Evolutionary conservation across 2,888 invertebrate genomes (phyloP).

Genomic region (Cheilosia impressa): DNA sequence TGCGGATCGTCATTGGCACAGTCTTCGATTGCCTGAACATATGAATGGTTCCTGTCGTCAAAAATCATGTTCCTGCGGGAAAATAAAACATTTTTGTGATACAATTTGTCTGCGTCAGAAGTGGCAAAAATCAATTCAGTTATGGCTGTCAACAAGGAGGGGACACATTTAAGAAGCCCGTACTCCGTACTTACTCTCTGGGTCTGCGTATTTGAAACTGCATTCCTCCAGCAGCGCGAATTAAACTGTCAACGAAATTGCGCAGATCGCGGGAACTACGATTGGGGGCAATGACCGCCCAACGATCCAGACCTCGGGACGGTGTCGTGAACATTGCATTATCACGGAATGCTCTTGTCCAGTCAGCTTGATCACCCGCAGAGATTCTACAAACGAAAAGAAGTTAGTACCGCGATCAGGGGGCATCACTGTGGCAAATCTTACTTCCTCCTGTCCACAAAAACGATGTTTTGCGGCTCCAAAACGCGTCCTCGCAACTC

Average conservation of each 20-base stretch:
- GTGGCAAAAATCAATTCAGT: too few species aligned
- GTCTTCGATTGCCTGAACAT: conserved; percentile 86
- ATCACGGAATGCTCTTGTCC: conserved; percentile 88
- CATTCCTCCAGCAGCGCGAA: conserved; percentile 84
- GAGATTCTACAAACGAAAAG: conserved; percentile 75
- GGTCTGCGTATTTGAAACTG: conserved; percentile 83
- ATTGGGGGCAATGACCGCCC: conserved; percentile 82
- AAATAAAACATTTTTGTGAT: not conserved
- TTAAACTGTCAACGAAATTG: conserved; percentile 80
- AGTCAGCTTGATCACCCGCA: conserved; percentile 88
- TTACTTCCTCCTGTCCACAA: conserved; percentile 82
- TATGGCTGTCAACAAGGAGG: too few species aligned
- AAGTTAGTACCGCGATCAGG: not conserved
- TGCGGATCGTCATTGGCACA: conserved; percentile 86
- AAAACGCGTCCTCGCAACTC: conserved; percentile 88
- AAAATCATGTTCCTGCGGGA: conserved; percentile 78
- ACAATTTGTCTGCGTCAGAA: not conserved
- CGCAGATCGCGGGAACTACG: conserved; percentile 78
- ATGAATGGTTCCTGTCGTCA: conserved; percentile 87
- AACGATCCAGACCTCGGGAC: conserved; percentile 81
- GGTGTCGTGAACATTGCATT: conserved; percentile 83
- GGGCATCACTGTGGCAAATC: not conserved
- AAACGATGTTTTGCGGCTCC: conserved; percentile 87
- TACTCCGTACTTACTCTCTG: conserved; percentile 78
- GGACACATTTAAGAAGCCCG: too few species aligned